Base-by-base conservation (phyloP, 2,797 vertebrate genomes). In the Paratrypauchen microcephalus region DNA sequence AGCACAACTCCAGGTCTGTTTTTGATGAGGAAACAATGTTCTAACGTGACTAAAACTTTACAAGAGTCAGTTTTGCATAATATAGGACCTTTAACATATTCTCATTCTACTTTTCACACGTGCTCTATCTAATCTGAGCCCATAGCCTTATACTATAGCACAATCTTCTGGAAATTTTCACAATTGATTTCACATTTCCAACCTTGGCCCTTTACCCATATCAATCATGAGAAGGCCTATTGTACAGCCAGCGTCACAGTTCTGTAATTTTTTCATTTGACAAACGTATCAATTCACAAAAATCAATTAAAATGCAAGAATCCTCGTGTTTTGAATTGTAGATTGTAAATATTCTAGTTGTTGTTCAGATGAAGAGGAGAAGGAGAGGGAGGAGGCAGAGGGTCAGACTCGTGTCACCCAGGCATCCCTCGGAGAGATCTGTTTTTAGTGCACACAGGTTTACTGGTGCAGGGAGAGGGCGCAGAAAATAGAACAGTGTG, bases 401-500 rank as follows among this genome's bases (percentile, higher is more conserved):
- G 86, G 87, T 89, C 89, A 86, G 77, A 81, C 79, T 74, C 54
- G 71, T 82, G 85, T 83, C 83, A 83, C 68, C 63, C 75, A 68
- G 74, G 66, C 69, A 67, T 74, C 66, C 69, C 72, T 84, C 57
- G 66, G 63, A 86, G 74, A 80, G 57, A 72, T 26, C 69, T 75
- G 74, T 84, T 86, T 88, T 80, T 73, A 85, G 82, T 64, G 66
- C 47, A 70, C 24, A 75, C 52, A 55, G 55, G 81, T 83, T 82
- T 76, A 50, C 69, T 69, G 64, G 24, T 2, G 7, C 60, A 67
- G 57, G 78, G 65, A 78, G 4, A 11, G 74, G 32, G 74, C 60
- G 57, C 66, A 28, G 60, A 61, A 55, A 76, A 81, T 66, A 75
- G 48, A 66, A 0, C 24, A 56, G 66, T 74, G 69, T 78, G 47